phyloP scores from a whole-genome alignment of 2,113 vertebrate genomes.

The Peromyscus maniculatus region DNA sequence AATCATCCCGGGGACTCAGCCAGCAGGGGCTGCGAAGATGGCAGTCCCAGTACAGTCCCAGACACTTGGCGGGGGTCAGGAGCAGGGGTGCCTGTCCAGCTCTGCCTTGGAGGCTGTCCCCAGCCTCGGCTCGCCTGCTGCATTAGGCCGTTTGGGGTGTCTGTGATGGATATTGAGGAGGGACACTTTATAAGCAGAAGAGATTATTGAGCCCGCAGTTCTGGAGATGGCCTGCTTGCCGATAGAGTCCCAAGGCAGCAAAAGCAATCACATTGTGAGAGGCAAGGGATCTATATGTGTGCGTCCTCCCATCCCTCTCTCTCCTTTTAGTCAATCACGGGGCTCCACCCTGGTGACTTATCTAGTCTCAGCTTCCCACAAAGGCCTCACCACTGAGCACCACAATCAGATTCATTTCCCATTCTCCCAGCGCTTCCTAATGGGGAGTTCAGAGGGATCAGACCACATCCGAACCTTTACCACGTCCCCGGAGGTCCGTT shows the following conservation, averaged over 20 bases:
- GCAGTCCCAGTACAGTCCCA: not conserved
- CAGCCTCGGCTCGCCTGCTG: too few species aligned
- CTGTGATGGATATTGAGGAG: not conserved
- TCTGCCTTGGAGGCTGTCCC: not conserved
- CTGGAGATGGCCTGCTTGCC: not conserved
- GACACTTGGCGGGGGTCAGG: not conserved
- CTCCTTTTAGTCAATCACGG: not conserved
- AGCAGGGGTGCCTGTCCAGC: not conserved
- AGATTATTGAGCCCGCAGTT: not conserved
- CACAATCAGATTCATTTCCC: not conserved
- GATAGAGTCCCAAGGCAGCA: not conserved
- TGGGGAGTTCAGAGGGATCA: not conserved
- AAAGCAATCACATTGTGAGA: not conserved
- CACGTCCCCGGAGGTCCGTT: too few species aligned
- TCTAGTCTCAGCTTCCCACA: not conserved
- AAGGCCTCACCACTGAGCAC: not conserved
- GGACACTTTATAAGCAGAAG: not conserved
- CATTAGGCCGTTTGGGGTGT: not conserved
- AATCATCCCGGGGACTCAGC: constrained; percentile 3
- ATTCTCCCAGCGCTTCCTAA: not conserved
- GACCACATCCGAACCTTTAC: not conserved
- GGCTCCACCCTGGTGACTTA: not conserved
- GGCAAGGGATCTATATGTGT: not conserved
- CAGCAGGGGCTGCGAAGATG: not conserved
- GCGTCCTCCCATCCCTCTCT: not conserved